Base-by-base conservation (phyloP, 2,888 invertebrate species). In the Ditula angustiorana region DNA sequence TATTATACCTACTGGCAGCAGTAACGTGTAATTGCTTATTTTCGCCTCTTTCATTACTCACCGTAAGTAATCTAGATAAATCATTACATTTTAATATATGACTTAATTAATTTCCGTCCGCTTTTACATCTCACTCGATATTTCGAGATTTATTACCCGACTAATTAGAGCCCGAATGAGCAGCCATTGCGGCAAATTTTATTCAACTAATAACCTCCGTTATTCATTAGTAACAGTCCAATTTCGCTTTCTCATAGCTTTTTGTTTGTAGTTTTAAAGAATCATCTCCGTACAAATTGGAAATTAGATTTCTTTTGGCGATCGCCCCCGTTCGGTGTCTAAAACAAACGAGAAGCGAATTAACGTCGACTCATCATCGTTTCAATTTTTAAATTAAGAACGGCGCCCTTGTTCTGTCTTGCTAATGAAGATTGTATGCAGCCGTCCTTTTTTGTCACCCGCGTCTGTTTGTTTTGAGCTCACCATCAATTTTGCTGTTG, bases 391-490 rank as follows among this genome's bases (percentile, higher is more conserved):
- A 82, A 86, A 87, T 85, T 86, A 82, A 78, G 83, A 75, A 67
- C 77, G 85, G 83, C 82, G 81, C 85, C 80, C 78, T 80, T 78
- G 79, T 79, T 81, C 86, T 83, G 82, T 80, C 80, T 84, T 80
- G 80, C 82, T 86, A 85, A 88, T 88, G 85, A 86, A 86, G 88
- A 87, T 87, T 90, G 88, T 87, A 87, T 88, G 76, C 79, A 76
- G 74, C 85, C 86, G 80, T 88, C 87, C 88, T 90, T 90, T 90
- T 91, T 90, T 89, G 89, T 91, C 88, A 85, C 90, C 88, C 89
- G 88, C 88, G 79, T 88, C 87, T 92, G 91, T 92, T 92, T 92
- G 90, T 90, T 92, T 92, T 90, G 87, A 88, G 85, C 81, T 87
- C 87, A 83, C 85, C 89, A 86, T 92, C 92, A 91, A 90, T 90